These are phyloP conservation scores for Adelphocoris suturalis DNA, from an alignment of 2,888 invertebrate species.

Conservation along the genomic window DNA sequence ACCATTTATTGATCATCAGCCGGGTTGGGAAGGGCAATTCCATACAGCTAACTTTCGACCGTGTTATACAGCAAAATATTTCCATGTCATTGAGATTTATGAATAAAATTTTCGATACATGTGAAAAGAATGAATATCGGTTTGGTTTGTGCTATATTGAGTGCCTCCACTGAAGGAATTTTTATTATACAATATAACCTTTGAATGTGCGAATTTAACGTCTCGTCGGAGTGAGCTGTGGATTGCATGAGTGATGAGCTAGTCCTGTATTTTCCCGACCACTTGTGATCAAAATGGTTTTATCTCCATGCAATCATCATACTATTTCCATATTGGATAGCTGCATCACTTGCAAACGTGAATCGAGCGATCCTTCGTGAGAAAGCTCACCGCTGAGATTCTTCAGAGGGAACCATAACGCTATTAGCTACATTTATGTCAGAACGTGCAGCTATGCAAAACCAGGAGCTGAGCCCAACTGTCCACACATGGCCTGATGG, in stretches of 20 bases:
- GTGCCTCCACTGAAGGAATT: too few species aligned
- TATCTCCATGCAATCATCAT: neutral
- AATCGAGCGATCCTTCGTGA: neutral
- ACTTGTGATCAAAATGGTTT: neutral
- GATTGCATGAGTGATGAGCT: neutral
- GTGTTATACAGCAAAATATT: too few species aligned
- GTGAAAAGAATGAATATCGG: too few species aligned
- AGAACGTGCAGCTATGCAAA: constrained; percentile 24
- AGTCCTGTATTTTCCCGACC: neutral
- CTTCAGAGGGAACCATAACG: neutral
- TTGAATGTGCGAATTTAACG: too few species aligned
- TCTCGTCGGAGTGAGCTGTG: neutral
- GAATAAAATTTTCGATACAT: too few species aligned
- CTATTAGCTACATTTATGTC: constrained; percentile 1
- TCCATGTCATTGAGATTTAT: too few species aligned
- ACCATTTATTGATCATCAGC: too few species aligned
- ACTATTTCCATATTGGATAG: too few species aligned
- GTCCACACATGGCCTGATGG: constrained; percentile 26
- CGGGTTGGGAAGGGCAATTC: too few species aligned
- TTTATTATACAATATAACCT: too few species aligned
- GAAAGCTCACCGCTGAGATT: neutral
- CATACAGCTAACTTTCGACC: too few species aligned
- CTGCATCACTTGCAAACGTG: neutral
- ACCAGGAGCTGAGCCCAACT: neutral
- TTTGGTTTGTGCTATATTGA: too few species aligned